These are phyloP conservation scores for Eristalis pertinax DNA, from an alignment of 2,888 invertebrate species.

Conservation along the genomic window DNA sequence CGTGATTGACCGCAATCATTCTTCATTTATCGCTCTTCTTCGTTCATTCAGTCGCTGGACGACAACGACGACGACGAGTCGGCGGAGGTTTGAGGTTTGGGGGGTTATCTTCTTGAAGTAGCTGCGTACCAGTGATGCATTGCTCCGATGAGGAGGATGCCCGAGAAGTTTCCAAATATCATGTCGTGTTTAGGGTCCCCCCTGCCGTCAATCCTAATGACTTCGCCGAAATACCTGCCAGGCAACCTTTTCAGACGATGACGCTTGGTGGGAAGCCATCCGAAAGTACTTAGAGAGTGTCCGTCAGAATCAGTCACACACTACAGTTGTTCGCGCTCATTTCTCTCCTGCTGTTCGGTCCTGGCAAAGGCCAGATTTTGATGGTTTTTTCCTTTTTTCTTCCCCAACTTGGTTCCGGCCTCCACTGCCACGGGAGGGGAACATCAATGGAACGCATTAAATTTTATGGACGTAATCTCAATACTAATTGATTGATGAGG, in stretches of 20 bases:
- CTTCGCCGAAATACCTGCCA: slow-evolving; percentile 36
- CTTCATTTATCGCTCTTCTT: slow-evolving; percentile 52
- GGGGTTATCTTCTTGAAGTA: slow-evolving; percentile 14
- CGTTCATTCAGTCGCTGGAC: not conserved
- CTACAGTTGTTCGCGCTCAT: not conserved
- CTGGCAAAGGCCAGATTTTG: not conserved
- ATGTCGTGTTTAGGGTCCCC: slow-evolving; percentile 45
- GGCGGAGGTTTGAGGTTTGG: not conserved
- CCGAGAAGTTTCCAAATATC: slow-evolving; percentile 43
- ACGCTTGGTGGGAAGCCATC: slow-evolving; percentile 20
- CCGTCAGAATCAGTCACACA: slow-evolving; percentile 45
- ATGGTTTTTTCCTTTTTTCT: not conserved
- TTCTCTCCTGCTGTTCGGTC: not conserved
- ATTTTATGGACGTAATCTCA: slow-evolving; percentile 56
- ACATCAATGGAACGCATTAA: slow-evolving; percentile 54
- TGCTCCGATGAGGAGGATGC: not conserved
- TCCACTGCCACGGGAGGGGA: not conserved
- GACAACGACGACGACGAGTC: not conserved
- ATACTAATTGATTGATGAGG: slow-evolving; percentile 67
- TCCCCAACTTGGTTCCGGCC: not conserved
- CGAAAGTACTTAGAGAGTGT: slow-evolving; percentile 44
- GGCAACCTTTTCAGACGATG: slow-evolving; percentile 7
- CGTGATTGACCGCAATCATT: slow-evolving; percentile 62
- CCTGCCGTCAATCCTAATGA: slow-evolving; percentile 65
- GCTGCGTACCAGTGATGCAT: slow-evolving; percentile 19